phyloP scores from a whole-genome alignment of 2,797 vertebrate species.

The Apogon talboti region DNA sequence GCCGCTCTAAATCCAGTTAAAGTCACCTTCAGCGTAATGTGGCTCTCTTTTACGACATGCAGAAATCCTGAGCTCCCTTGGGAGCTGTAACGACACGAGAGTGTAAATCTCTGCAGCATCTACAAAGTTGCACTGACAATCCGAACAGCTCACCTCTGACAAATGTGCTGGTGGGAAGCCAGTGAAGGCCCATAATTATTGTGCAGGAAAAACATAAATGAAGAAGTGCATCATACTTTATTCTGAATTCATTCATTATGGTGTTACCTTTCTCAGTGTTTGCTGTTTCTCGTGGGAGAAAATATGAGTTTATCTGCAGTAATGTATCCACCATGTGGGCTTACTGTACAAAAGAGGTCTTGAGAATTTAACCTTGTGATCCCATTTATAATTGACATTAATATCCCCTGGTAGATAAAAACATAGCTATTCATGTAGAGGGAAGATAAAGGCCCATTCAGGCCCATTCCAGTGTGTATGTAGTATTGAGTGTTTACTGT shows the following conservation, averaged over 20 bases:
- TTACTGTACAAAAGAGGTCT: conserved; percentile 28
- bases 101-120: conserved; percentile 84
- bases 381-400: conserved; percentile 26
- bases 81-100: conserved; percentile 75
- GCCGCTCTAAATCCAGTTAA: conserved; percentile 86
- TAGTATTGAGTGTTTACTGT: not conserved
- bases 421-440: conserved; percentile 1
- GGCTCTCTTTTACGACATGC: conserved; percentile 82
- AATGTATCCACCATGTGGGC: conserved; percentile 30
- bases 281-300: conserved; percentile 20
- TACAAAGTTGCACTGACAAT: conserved; percentile 79
- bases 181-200: conserved; percentile 76
- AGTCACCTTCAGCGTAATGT: conserved; percentile 88
- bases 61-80: conserved; percentile 77
- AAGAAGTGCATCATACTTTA: conserved; percentile 59
- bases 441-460: not conserved
- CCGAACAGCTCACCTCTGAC: conserved; percentile 74
- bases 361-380: conserved; percentile 27
- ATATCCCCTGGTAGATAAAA: conserved; percentile 4
- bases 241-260: conserved; percentile 56
- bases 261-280: conserved; percentile 33
- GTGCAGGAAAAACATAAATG: conserved; percentile 66
- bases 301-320: conserved; percentile 29
- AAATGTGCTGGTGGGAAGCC: conserved; percentile 68
- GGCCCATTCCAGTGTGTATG: not conserved